Evolutionary conservation across 2,113 vertebrate species (phyloP).

Genomic region (Oenanthe oenanthe): DNA sequence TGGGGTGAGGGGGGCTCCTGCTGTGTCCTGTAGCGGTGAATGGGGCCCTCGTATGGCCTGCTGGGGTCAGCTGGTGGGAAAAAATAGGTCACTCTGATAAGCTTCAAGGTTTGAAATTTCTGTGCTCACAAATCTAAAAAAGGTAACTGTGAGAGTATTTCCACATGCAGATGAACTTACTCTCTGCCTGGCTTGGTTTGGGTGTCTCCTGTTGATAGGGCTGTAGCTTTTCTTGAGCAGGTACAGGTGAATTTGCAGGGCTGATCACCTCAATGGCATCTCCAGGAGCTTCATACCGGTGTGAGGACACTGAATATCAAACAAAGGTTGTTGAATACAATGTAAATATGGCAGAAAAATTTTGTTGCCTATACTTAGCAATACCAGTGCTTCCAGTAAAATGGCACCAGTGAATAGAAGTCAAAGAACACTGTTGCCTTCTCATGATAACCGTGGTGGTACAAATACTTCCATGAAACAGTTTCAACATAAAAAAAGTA

Average conservation of each 20-base stretch:
- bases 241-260: slow-evolving; percentile 91
- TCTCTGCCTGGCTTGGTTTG: slow-evolving; percentile 80
- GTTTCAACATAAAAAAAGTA: neutral
- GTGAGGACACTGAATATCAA: slow-evolving; percentile 85
- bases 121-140: neutral
- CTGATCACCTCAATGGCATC: slow-evolving; percentile 97
- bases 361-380: neutral
- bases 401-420: neutral
- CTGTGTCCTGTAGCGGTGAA: slow-evolving; percentile 83
- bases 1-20: slow-evolving; percentile 83
- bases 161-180: slow-evolving; percentile 67
- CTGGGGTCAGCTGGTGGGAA: slow-evolving; percentile 75
- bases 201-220: slow-evolving; percentile 77
- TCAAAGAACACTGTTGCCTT: neutral
- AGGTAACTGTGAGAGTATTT: neutral
- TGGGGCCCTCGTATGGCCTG: slow-evolving; percentile 81
- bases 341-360: neutral
- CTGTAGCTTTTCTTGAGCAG: slow-evolving; percentile 84
- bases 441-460: neutral
- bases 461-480: neutral
- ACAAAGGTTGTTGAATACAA: slow-evolving; percentile 32
- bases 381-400: neutral
- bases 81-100: neutral
- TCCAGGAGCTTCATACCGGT: slow-evolving; percentile 87
- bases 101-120: neutral